Evolutionary conservation across 2,113 vertebrate genomes (phyloP), one percentile per base, ranked within the genome.

Genomic region (Tenebrosternarchus preto): DNA sequence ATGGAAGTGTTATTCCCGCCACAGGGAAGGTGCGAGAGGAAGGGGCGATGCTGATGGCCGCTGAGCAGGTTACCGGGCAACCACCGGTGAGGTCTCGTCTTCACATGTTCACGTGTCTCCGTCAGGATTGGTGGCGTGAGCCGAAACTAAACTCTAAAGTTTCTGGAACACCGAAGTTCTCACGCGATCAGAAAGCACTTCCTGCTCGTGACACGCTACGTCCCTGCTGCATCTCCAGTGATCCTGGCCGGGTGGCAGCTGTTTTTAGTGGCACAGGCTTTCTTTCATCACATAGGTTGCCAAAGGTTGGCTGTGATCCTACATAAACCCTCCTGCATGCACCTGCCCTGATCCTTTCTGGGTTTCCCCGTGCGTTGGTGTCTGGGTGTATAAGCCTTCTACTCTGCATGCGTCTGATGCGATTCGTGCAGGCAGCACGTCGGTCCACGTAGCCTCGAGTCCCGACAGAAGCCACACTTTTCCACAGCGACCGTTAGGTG

Each of bases 1-100:
- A 92, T 94, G 91, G n/a, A 92, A 92, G 90, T 92, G 95, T 91
- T 93, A 92, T 92, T 95, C 93, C 90, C 91, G 90, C 92, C 88
- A 93, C 90, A 91, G 88, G 86, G 88, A 93, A 92, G 85, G 88
- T 90, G 83, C 87, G 79, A 86, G 83, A 89, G 87, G 87, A 89
- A 90, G 90, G 87, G 88, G 89, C 76, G 60, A 75, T 83, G 73
- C 86, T 86, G 83, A 86, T 86, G 86, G 80, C 67, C 84, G 86
- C 80, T 76, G 78, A 84, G 59, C 82, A 86, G 77, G 73, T 80
- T 80, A 39, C 6, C 16, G 8, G 60, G 72, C 20, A 53, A 55
- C 36, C 11, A 1, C 5, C 43, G 3, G 6, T 33, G 43, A 31
- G 33, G 33, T 19, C 29, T 68, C 20, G 69, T 29, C 0, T 55